These are phyloP conservation scores for Spinus pinus DNA, from an alignment of 2,797 vertebrate genomes.

Conservation along the genomic window DNA sequence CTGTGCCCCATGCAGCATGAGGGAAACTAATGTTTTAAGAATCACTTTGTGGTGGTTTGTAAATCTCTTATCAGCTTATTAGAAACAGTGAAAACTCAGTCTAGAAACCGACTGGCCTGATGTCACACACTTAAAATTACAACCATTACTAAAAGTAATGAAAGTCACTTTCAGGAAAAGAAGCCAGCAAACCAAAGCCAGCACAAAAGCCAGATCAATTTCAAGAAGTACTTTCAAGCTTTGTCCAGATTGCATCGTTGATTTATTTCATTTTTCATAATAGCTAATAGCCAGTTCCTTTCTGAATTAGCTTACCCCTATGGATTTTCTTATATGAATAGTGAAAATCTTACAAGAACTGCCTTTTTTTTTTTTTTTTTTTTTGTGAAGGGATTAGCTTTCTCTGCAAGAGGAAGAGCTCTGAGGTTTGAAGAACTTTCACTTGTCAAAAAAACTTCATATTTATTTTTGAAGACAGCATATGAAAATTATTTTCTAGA, in stretches of 20 bases:
- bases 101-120: not conserved
- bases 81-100: not conserved
- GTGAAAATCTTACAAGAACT: not conserved
- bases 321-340: not conserved
- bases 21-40: not conserved
- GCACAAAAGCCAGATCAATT: not conserved
- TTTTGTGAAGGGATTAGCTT: not conserved
- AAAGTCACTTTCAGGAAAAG: not conserved
- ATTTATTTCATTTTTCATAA: not conserved
- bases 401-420: not conserved
- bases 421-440: not conserved
- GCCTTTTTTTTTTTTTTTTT: not conserved
- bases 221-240: not conserved
- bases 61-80: not conserved
- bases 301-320: not conserved
- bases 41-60: not conserved
- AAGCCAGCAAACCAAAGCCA: not conserved
- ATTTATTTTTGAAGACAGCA: not conserved
- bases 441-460: not conserved
- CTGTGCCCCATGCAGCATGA: rapidly evolving
- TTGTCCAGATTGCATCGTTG: not conserved
- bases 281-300: not conserved
- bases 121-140: not conserved
- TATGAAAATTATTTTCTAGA: not conserved
- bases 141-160: not conserved